Evolutionary conservation across 2,113 vertebrate species (phyloP).

Genomic region (Ophthalmolycus amberensis): DNA sequence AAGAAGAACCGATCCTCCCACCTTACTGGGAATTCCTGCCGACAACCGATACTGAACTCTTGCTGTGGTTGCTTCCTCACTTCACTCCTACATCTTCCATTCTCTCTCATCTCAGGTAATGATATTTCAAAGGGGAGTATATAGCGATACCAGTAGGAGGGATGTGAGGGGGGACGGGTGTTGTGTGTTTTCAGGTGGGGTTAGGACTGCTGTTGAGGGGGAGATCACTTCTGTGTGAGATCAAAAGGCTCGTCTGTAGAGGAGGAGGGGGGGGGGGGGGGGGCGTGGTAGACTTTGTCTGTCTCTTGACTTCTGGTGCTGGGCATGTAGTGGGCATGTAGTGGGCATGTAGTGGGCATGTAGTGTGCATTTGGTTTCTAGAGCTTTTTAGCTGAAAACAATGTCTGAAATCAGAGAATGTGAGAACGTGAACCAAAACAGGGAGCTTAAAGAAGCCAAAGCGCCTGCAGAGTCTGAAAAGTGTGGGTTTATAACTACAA

Average conservation of each 20-base stretch:
- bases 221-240: constrained; percentile 40
- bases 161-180: constrained; percentile 15
- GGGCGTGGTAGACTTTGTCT: neutral
- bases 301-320: too few species aligned
- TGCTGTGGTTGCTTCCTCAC: constrained; percentile 30
- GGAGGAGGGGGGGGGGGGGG: too few species aligned
- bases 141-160: constrained; percentile 22
- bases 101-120: constrained; percentile 72
- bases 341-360: too few species aligned
- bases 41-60: constrained; percentile 32
- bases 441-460: neutral
- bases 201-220: constrained; percentile 24
- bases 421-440: neutral
- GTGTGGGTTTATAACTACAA: neutral
- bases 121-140: constrained; percentile 67
- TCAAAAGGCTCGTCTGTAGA: constrained; percentile 59
- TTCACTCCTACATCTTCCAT: constrained; percentile 51
- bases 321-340: too few species aligned
- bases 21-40: too few species aligned
- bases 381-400: neutral
- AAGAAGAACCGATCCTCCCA: constrained; percentile 33
- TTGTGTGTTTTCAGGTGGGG: constrained; percentile 40
- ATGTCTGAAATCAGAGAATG: neutral
- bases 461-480: neutral
- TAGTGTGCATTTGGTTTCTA: neutral